Evolutionary conservation across 2,797 vertebrate genomes (phyloP).

Genomic region (Varecia variegata): DNA sequence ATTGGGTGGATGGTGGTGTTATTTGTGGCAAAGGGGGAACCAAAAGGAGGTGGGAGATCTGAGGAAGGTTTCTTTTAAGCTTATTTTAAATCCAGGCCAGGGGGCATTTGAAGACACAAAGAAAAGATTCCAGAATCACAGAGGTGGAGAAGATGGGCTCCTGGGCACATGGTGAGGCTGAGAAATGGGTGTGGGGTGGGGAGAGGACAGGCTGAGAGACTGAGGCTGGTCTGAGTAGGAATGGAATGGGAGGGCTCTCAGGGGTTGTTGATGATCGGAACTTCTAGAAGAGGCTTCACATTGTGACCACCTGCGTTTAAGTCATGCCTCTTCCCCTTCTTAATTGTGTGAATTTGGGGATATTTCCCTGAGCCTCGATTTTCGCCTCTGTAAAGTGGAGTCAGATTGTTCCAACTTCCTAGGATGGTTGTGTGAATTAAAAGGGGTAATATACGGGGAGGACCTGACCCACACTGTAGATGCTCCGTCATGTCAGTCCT

Average conservation of each 20-base stretch:
- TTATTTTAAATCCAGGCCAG: not conserved
- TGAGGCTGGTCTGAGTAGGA: not conserved
- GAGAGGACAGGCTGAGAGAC: not conserved
- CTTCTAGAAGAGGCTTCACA: not conserved
- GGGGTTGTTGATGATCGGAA: not conserved
- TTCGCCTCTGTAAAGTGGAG: not conserved
- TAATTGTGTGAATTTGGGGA: not conserved
- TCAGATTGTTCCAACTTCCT: not conserved
- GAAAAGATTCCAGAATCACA: not conserved
- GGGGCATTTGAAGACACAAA: not conserved
- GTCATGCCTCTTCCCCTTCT: not conserved
- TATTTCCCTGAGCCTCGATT: not conserved
- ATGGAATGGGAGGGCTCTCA: not conserved
- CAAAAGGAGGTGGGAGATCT: not conserved
- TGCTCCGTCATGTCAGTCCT: too few species aligned
- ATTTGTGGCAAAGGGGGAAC: not conserved
- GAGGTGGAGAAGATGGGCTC: not conserved
- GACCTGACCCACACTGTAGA: not conserved
- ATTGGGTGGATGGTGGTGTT: not conserved
- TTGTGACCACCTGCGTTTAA: not conserved
- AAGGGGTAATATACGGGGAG: not conserved
- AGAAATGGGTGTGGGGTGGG: not conserved
- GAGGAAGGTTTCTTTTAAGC: not conserved
- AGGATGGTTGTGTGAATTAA: not conserved
- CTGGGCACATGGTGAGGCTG: not conserved